Percentiles rank a stretch among this genome's conserved stretches.
Evolutionary conservation across 2,888 invertebrate species (phyloP).

Genomic region (Pseudeuparius sepicola): DNA sequence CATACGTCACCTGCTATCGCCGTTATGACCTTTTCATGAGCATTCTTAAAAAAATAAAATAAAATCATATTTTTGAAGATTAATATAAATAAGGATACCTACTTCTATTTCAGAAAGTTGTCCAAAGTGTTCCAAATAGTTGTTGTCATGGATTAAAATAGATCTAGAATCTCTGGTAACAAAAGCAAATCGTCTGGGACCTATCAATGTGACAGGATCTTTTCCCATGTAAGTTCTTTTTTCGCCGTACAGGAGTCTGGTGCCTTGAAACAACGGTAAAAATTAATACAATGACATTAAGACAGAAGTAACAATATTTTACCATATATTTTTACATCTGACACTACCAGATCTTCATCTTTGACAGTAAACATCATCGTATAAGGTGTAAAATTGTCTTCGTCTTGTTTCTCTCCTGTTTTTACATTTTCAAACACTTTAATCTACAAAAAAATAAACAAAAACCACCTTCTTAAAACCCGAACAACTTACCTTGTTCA

Average conservation of each 20-base stretch:
- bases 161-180: conserved; percentile 45
- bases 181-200: conserved; percentile 31
- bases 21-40: conserved; percentile 35
- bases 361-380: conserved; percentile 45
- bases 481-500: conserved; percentile 52
- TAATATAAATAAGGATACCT: too few species aligned
- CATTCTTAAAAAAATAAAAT: conserved; percentile 6
- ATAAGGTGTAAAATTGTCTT: too few species aligned
- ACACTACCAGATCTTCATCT: conserved; percentile 50
- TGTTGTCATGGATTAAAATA: conserved; percentile 44
- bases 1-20: conserved; percentile 32
- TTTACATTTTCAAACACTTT: too few species aligned
- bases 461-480: too few species aligned
- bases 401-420: too few species aligned
- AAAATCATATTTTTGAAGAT: neutral
- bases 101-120: conserved; percentile 45
- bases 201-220: conserved; percentile 43
- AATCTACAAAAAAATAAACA: too few species aligned
- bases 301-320: too few species aligned
- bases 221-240: conserved; percentile 47
- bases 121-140: conserved; percentile 41
- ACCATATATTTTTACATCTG: conserved; percentile 47
- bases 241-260: conserved; percentile 32
- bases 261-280: too few species aligned
- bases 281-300: too few species aligned